Base-by-base conservation (phyloP, 2,888 invertebrate genomes). In the Polyploca ridens region DNA sequence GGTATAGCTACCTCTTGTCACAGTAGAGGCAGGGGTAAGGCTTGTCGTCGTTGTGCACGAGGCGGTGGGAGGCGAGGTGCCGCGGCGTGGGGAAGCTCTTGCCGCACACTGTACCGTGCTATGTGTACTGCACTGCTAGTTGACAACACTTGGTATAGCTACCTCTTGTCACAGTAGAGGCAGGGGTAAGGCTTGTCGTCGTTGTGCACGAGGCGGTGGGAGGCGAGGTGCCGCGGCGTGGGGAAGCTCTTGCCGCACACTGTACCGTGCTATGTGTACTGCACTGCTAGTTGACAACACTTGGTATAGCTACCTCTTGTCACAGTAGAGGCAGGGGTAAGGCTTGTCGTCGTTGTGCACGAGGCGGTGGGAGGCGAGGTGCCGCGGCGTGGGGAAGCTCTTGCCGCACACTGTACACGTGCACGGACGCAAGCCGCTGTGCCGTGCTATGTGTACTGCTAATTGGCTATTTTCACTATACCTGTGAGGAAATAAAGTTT, bases 11-110 rank as follows among this genome's bases (percentile, higher is more conserved):
- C 87, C 94, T 87, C 68, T 94, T 92, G 66, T 94, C 94, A 79
- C 96, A 96, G 76, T 93, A 91, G 44, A 72, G 78, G 82, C 95
- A 96, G 7, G 90, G 87, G 83, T 94, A 91, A 0, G 94, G 95
- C 82, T 95, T 95, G 74, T 83, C 82, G 64, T 94, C 91, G 62
- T 78, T 90, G 84, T 95, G 95, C 33, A 94, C 93, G 70, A 91
- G 94, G 79, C 90, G 89, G 82, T 96, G 96, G 74, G 94, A 94
- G 66, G 84, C 78, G 38, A 94, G 86, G 66, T 94, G 86, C 1
- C 94, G 90, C 64, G 81, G 75, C 60, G 90, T 85, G 3, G 88
- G 82, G 82, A 95, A 95, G 10, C 81, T 67, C 77, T 89, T 90
- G 58, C 89, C 91, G 81, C 94, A 94, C 6, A 72, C 81, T 83